phyloP scores from a whole-genome alignment of 1,140 invertebrate species.

The Drosophila triauraria region DNA sequence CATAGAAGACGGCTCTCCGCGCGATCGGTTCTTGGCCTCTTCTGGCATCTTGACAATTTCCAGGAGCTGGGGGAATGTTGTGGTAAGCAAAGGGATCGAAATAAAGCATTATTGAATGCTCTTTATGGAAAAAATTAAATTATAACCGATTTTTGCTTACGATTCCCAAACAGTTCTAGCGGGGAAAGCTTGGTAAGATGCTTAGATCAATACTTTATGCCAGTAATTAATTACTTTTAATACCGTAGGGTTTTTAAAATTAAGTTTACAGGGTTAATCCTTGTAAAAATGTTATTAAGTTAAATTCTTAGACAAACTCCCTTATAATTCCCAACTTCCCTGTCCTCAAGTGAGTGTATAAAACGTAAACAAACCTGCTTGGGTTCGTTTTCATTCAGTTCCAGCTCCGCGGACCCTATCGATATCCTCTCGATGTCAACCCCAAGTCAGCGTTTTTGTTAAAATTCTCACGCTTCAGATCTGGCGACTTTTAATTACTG shows the following conservation, averaged over 20 bases:
- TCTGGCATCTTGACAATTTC: slow-evolving; percentile 45
- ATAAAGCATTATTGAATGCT: not conserved
- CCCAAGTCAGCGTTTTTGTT: slow-evolving; percentile 59
- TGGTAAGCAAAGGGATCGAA: not conserved
- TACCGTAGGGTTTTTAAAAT: rapidly evolving
- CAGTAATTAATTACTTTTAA: not conserved
- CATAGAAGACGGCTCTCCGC: slow-evolving; percentile 50
- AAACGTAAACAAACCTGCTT: slow-evolving; percentile 21
- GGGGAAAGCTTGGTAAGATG: no score
- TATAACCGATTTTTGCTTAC: not conserved
- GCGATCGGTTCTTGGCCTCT: slow-evolving; percentile 13
- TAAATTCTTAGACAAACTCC: not conserved
- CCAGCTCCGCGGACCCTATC: slow-evolving; percentile 14
- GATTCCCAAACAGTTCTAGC: not conserved
- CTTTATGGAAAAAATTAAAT: not conserved
- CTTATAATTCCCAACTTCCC: not conserved
- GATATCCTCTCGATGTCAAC: slow-evolving; percentile 24
- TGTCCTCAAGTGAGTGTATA: not conserved
- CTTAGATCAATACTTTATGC: no score
- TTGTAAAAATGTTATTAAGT: rapidly evolving
- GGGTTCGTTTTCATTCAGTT: slow-evolving; percentile 30
- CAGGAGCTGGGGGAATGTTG: slow-evolving; percentile 2
- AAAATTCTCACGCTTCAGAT: slow-evolving; percentile 75
- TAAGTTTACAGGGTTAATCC: rapidly evolving
- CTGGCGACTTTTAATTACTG: slow-evolving; percentile 80